Percentiles rank a stretch among this genome's conserved stretches.
Evolutionary conservation across 1,140 invertebrate species (phyloP).

Genomic region (Polyergus mexicanus): DNA sequence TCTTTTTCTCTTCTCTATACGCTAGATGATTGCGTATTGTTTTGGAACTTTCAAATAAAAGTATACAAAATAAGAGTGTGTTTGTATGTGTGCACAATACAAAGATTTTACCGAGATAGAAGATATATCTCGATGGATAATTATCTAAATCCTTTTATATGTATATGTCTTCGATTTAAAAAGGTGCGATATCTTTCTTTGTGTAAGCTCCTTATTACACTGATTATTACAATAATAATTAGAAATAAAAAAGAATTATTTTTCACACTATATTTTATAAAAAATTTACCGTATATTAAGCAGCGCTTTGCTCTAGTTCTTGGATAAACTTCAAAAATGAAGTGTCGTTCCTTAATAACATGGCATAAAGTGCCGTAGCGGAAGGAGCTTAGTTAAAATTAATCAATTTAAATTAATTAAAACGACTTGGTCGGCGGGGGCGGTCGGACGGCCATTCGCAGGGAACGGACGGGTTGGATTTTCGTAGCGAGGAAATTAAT

Average conservation of each 20-base stretch:
- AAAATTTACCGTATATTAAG: constrained; percentile 36
- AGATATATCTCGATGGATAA: background rate
- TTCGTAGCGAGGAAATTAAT: constrained; percentile 76
- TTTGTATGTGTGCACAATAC: background rate
- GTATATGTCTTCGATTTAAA: background rate
- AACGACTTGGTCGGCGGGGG: constrained; percentile 43
- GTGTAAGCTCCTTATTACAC: background rate
- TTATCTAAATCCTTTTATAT: background rate
- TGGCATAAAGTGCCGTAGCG: background rate
- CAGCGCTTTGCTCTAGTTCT: constrained; percentile 47
- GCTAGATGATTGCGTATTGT: background rate
- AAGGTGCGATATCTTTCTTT: background rate
- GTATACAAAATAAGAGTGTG: background rate
- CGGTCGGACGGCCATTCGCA: constrained; percentile 4
- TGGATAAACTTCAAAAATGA: constrained; percentile 47
- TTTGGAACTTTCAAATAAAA: background rate
- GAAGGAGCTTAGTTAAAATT: constrained; percentile 55
- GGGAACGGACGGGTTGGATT: constrained; percentile 36
- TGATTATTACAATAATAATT: constrained; percentile 1
- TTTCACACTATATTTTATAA: constrained; percentile 2
- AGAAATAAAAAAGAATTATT: background rate
- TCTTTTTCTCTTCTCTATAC: background rate
- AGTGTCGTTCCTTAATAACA: constrained; percentile 50
- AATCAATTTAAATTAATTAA: constrained; percentile 62
- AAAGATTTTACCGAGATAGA: background rate